Evolutionary conservation across 2,113 vertebrate species (phyloP).

Genomic region (Brachirus orientalis): DNA sequence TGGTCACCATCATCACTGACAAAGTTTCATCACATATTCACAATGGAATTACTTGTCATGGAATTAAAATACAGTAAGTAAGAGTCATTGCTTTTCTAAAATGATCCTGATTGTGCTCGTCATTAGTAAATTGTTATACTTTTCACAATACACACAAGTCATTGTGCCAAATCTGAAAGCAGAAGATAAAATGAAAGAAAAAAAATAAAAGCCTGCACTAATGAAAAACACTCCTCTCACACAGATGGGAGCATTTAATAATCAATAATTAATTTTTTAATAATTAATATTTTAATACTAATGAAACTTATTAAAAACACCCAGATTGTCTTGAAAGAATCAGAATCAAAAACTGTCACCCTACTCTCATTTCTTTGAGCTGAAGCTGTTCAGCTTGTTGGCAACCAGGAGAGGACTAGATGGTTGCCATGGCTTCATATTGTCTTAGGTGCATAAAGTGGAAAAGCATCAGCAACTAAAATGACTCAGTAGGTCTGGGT

Average conservation of each 20-base stretch:
- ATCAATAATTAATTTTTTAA: not conserved
- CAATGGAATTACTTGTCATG: slow-evolving; percentile 49
- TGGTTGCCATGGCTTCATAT: slow-evolving; percentile 62
- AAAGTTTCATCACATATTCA: slow-evolving; percentile 39
- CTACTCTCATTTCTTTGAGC: slow-evolving; percentile 2
- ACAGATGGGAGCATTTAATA: slow-evolving; percentile 29
- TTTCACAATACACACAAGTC: slow-evolving; percentile 53
- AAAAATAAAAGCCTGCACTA: no score
- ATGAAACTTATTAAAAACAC: not conserved
- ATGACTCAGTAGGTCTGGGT: slow-evolving; percentile 35
- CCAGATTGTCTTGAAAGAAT: not conserved
- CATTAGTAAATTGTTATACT: slow-evolving; percentile 15
- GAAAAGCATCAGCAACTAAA: slow-evolving; percentile 29
- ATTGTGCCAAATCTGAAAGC: slow-evolving; percentile 46
- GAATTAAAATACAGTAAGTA: slow-evolving; percentile 35
- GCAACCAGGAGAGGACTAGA: slow-evolving; percentile 16
- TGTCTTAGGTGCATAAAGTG: slow-evolving; percentile 34
- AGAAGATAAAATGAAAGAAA: slow-evolving; percentile 28
- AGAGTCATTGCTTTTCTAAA: slow-evolving; percentile 22
- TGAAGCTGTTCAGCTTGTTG: slow-evolving; percentile 5
- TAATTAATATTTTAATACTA: slow-evolving; percentile 13
- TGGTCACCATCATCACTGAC: slow-evolving; percentile 48
- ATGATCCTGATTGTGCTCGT: slow-evolving; percentile 46
- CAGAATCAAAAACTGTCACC: slow-evolving; percentile 25
- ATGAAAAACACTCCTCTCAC: no score